Base-by-base conservation (phyloP, 2,888 invertebrate genomes). In the Alsophila aescularia region DNA sequence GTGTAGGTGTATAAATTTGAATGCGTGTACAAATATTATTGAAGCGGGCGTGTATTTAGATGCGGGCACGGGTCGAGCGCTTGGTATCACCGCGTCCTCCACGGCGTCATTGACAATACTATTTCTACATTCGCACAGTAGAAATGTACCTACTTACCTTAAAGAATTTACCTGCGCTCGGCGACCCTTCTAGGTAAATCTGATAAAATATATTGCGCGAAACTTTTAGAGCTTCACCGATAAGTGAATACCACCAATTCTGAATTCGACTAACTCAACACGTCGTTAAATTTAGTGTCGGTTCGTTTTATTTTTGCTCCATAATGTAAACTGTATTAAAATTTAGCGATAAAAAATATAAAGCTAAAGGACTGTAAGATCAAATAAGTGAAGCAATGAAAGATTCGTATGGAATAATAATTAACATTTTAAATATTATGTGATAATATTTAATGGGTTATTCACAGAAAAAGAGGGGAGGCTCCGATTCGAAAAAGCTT, bases 11-110 rank as follows among this genome's bases (percentile, higher is more conserved):
- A 58, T 53, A 62, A 62, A 67, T 70, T 68, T 67, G 64, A 70
- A 72, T 69, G 69, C 64, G 65, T 66, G 68, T 24, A 73, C 69
- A 73, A 73, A 75, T 74, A 77, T 77, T 75, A 75, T 75, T 64
- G 70, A 72, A 67, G 62, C 64, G 64, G 53, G 61, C 44, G 61
- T 70, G 70, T 75, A 69, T 72, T 74, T 73, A 68, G 75, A 74
- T 68, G 67, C 62, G 64, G 64, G 66, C 43, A 52, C 56, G 63
- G 63, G 56, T 60, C 43, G 56, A 69, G 56, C 69, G 66, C 53
- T 64, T 67, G 61, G 68, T 70, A 72, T 71, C 66, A 71, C 72
- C 70, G 69, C 58, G 60, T 61, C 59, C 66, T 65, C 53, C 50
- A 62, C 40, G 60, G 58, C 56, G 56, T 51, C 55, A 56, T 60